Conservation (phyloP, 23 tunicate species). For the Ascidia mentula region DNA sequence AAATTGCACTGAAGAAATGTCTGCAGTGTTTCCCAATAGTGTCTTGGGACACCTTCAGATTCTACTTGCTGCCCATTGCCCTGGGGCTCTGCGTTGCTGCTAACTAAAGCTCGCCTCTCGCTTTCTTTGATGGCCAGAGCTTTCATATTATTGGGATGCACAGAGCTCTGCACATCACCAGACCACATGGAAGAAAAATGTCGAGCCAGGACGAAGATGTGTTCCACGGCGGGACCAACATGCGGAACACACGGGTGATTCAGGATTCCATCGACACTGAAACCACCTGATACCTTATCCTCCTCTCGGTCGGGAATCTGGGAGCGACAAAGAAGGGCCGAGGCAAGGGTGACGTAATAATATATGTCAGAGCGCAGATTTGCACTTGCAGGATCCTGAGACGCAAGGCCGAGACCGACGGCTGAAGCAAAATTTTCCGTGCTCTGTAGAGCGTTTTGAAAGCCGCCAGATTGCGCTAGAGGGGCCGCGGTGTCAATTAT, state of each 20-base stretch:
- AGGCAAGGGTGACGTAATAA: slow-evolving; percentile 40
- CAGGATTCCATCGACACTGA: slow-evolving; percentile 13
- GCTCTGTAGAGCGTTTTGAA: slow-evolving; percentile 11
- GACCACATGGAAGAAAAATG: slow-evolving; percentile 56
- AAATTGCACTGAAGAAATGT: slow-evolving; percentile 33
- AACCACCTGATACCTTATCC: slow-evolving; percentile 23
- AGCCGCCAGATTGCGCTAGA: slow-evolving; percentile 1
- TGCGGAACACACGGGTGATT: slow-evolving; percentile 45
- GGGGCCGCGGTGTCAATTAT: slow-evolving; percentile 36
- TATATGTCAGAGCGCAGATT: slow-evolving; percentile 40
- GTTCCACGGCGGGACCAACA: slow-evolving; percentile 32
- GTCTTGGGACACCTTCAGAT: slow-evolving; percentile 25
- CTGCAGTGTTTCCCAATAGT: slow-evolving; percentile 63
- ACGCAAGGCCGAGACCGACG: slow-evolving; percentile 29
- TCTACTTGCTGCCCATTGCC: slow-evolving; percentile 12
- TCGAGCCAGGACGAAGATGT: slow-evolving; percentile 36
- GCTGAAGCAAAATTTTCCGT: slow-evolving; percentile 57
- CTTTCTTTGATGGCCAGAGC: slow-evolving; percentile 46
- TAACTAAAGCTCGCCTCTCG: slow-evolving; percentile 47
- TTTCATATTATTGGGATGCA: slow-evolving; percentile 40
- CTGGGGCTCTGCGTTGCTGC: background rate
- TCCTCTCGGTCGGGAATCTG: slow-evolving; percentile 25
- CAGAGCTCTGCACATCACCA: background rate
- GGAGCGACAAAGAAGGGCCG: slow-evolving; percentile 34
- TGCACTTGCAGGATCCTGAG: background rate